Evolutionary conservation across 1,140 invertebrate species (phyloP), one percentile per base, ranked within the genome.

Genomic region (Fopius arisanus): DNA sequence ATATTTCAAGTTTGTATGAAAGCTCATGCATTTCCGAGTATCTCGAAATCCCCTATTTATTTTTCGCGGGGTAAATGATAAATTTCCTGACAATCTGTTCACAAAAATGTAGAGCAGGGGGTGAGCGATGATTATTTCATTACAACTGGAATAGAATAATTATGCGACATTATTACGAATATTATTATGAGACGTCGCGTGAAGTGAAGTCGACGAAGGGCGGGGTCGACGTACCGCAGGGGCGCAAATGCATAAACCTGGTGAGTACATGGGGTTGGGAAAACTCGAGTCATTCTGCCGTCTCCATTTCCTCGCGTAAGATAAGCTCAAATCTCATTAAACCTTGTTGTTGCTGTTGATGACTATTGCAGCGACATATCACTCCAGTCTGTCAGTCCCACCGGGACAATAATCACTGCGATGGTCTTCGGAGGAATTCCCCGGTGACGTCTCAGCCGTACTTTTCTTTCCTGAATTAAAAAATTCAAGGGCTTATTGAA

Each of bases 261-360:
- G 19, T 6, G 54, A 1, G 10, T 26, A 28, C 14, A 59, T 19
- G 54, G 6, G 5, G 1, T 5, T 3, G 14, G 54, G 54, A 59
- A 59, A 59, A 59, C 54, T 59, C 54, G 54, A 59, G 54, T 59
- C 19, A 59, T 23, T 59, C 19, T 26, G 23, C 54, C 19, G 23
- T 37, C 37, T 43, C 7, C 12, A 66, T 72, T 67, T n/a, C 67
- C 2, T 23, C 48, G 31, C 40, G 54, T 31, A 73, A 77, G 78
- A 82, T 82, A 82, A 82, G 73, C 77, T 63, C 40, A 80, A 82
- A 81, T 77, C 78, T 77, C 77, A 82, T 82, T 81, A 81, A 72
- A 78, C 75, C 80, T 80, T 59, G 77, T 72, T 71, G 75, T 79
- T 80, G 43, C 43, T 16, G 72, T 66, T 72, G 74, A 72, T 80